Conservation (phyloP, 2,113 vertebrate species). For the Turdus rufiventris region DNA sequence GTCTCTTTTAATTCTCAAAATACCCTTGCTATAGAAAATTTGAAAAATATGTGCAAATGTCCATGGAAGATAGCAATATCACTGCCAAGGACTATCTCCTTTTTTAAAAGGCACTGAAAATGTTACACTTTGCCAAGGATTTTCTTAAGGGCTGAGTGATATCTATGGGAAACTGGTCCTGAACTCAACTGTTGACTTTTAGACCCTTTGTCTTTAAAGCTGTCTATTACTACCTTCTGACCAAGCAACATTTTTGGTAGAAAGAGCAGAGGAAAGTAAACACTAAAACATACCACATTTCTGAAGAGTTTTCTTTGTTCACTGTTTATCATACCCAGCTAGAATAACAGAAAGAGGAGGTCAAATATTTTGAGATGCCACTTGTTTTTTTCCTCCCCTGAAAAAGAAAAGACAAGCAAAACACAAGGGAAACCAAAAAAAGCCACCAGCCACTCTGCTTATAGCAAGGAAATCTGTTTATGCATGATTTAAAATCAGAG, state of each 20-base stretch:
- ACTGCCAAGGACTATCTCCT: background rate
- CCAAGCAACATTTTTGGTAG: background rate
- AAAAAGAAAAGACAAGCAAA: background rate
- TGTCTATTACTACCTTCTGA: background rate
- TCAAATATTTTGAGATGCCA: background rate
- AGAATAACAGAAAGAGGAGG: background rate
- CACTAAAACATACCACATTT: background rate
- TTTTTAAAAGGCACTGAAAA: background rate
- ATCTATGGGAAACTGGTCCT: background rate
- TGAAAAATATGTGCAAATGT: background rate
- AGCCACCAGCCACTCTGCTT: background rate
- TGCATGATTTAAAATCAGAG: conserved; percentile 39
- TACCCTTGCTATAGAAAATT: background rate
- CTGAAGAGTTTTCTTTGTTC: background rate
- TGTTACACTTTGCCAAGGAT: background rate
- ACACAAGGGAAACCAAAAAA: background rate
- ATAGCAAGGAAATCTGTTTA: conserved; percentile 11
- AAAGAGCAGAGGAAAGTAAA: background rate
- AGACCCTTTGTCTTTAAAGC: background rate
- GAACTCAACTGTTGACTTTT: background rate
- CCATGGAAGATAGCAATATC: background rate
- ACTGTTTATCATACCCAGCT: background rate
- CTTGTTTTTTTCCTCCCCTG: background rate
- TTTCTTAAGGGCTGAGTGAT: background rate
- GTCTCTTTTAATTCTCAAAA: background rate